phyloP scores from a whole-genome alignment of 2,888 invertebrate genomes.

The Nomada lathburiana region DNA sequence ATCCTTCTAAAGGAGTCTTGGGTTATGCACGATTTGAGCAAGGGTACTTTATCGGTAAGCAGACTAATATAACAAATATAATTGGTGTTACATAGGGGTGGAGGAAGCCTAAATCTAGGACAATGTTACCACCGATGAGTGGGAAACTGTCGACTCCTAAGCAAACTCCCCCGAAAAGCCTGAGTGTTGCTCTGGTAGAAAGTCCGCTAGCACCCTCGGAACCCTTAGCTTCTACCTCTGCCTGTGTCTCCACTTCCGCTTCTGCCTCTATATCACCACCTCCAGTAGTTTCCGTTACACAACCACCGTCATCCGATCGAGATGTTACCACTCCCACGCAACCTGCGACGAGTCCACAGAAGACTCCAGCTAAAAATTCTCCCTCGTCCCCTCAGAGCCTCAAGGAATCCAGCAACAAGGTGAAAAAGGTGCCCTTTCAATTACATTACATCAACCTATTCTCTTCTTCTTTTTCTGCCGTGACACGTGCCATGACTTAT shows the following conservation, averaged over 20 bases:
- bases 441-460: constrained; percentile 43
- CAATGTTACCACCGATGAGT: constrained; percentile 89
- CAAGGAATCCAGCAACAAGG: constrained; percentile 84
- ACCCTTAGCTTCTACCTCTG: constrained; percentile 79
- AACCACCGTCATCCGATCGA: constrained; percentile 78
- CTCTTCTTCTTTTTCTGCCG: constrained; percentile 12
- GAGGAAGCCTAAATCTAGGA: constrained; percentile 92
- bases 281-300: constrained; percentile 79
- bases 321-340: constrained; percentile 80
- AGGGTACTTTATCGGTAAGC: constrained; percentile 57
- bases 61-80: constrained; percentile 71
- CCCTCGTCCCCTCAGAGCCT: constrained; percentile 83
- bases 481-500: too few relatives aligned
- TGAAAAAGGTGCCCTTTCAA: constrained; percentile 83
- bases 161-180: constrained; percentile 84
- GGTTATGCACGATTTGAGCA: constrained; percentile 31
- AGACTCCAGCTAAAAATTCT: constrained; percentile 83
- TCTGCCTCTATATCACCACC: constrained; percentile 78
- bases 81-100: constrained; percentile 87
- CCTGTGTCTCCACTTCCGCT: constrained; percentile 57
- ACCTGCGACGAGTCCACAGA: constrained; percentile 81
- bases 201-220: constrained; percentile 78
- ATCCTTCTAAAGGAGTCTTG: constrained; percentile 21
- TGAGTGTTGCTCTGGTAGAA: constrained; percentile 82
- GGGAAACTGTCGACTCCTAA: constrained; percentile 85